Base-by-base conservation (phyloP, 2,113 vertebrate species). In the Sialia sialis region DNA sequence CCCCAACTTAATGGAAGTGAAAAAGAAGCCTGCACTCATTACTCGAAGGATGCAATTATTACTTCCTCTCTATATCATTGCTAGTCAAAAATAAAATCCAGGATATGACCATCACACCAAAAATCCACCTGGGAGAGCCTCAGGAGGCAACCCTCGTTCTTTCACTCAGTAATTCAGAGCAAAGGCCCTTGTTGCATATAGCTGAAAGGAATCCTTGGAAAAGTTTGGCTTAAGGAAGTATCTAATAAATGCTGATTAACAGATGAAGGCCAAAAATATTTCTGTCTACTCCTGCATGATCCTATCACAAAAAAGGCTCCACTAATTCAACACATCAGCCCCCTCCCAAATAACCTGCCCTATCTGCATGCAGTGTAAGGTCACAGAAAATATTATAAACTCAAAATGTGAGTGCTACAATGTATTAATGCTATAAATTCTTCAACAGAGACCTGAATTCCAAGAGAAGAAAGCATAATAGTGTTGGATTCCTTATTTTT, bases 41-140 rank as follows among this genome's bases (percentile, higher is more conserved):
- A 81, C 68, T 58, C 72, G 59, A 64, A 95, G 75, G 90, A 88
- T 88, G 76, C 30, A 86, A 78, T 92, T 93, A 90, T 93, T 93
- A 70, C 75, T 93, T 94, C 82, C 81, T 83, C 72, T 88, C 67
- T 59, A 20, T 77, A 86, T 19, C 56, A 36, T 75, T 95, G 17
- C 46, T 81, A 81, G 63, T 63, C 48, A 88, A 90, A 79, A 75
- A 74, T 77, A 83, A 96, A 85, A 93, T 84, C 55, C 82, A 86
- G 64, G 68, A 83, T 94, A 78, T 74, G 70, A 83, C 51, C 93
- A 93, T 86, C 79, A 93, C 1, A 0, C 30, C 84, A 63, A 94
- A 83, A 95, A 88, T 86, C 60, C 68, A 91, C 79, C 67, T 63
- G 84, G 81, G 81, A 84, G 27, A 91, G 55, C 67, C 44, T 87